Evolutionary conservation across 2,888 invertebrate genomes (phyloP), one percentile per base, ranked within the genome.

Genomic region (Parnassius smintheus): DNA sequence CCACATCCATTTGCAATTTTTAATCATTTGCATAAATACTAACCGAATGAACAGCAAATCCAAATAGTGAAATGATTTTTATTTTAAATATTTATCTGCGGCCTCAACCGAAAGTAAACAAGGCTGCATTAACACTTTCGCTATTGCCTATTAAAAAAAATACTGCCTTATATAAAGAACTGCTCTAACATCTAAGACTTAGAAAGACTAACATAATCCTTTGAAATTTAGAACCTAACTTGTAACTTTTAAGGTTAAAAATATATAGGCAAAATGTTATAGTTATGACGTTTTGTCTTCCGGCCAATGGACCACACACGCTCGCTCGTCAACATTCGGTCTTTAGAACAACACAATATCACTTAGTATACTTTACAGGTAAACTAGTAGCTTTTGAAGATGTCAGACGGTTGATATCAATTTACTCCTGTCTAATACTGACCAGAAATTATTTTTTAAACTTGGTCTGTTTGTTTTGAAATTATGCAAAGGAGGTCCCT

Each of bases 291-390:
- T 76, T 75, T 72, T 72, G 66, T 67, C 66, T 65, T 71, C 68
- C 68, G 72, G 70, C 72, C 72, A 76, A 76, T 73, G 84, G 91
- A 91, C 91, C 91, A 91, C 91, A 91, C 91, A 91, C 91, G 86
- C 80, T 76, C 79, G 79, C 78, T 76, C 85, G 86, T 87, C 87
- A 88, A 85, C 83, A 85, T 62, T 81, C 73, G 84, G 81, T 77
- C 85, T 85, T 78, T 86, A 86, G 85, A 88, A 91, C 86, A 90
- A 91, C 90, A 90, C 80, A 81, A 83, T 82, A 82, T 80, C 88
- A 88, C 85, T 90, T 88, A 88, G 86, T 88, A 85, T 85, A 88
- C 82, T 90, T 88, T 80, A 80, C 89, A 88, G 87, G 88, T 89
- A 87, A 83, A 88, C 51, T 86, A 84, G 88, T 85, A 88, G 83